Evolutionary conservation across 1,140 invertebrate genomes (phyloP), one percentile per base, ranked within the genome.

Genomic region (Neelides sp.): DNA sequence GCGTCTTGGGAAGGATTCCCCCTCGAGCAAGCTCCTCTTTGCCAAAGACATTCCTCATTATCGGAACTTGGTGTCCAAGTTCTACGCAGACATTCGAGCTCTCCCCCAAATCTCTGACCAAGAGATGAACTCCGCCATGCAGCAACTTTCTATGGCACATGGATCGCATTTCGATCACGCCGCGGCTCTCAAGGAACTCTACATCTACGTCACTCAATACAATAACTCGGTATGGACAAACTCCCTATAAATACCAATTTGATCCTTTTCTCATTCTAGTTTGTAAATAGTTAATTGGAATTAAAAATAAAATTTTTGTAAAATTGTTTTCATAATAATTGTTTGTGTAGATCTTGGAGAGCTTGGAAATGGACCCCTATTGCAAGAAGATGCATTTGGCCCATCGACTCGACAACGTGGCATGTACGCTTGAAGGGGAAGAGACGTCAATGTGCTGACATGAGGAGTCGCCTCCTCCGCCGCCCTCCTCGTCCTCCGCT

Each of bases 161-260:
- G 74, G 77, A 39, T 83, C 87, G 56, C 85, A 91, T 67, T 91
- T 93, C 63, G 86, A 92, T 66, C 85, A 82, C 52, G 75, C 90
- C 52, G 84, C 85, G 55, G 89, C 89, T 58, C 75, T 93, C 53
- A 91, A 92, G 71, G 88, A 93, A 70, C 75, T 93, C 48, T 92
- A 91, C 66, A 89, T 91, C 65, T 93, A 93, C 69, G 85, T 91
- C 63, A 85, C 82, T 62, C 91, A 90, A 73, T 93, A 93, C 71
- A 82, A 83, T 71, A 85, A 87, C 70, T 82, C 84, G 75, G 86
- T 92, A 71, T 77, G 72, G 72, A 57, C 59, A 22, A 42, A 42
- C 15, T 20, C 20, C 32, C 10, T 20, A 12, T 13, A 12, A 12
- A 12, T n/a, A n/a, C n/a, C 30, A 34, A 34, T n/a, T 10, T 34